A percentile compares a stretch with the other conserved stretches of the same genome.
phyloP scores from a whole-genome alignment of 30 jellyfish, hydroid and myxozoan species.

The Pseudorhiza aurosa region DNA sequence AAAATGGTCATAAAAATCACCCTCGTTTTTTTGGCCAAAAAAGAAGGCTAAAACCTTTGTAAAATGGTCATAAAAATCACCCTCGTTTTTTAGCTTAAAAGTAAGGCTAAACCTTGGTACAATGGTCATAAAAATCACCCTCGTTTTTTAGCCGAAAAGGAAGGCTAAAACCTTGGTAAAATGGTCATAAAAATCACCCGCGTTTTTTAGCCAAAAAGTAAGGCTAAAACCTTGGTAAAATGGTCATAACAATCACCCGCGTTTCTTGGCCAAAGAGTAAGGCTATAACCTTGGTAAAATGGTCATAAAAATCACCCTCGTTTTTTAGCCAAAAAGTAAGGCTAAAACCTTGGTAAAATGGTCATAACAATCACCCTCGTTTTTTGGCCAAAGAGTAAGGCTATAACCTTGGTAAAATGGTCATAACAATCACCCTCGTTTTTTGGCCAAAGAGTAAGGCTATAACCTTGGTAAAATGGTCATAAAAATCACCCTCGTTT shows the following conservation, averaged over 20 bases:
- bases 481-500: too few species aligned
- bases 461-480: background rate
- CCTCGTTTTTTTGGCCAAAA: background rate
- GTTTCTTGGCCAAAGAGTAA: background rate
- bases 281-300: background rate
- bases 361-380: too few species aligned
- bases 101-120: background rate
- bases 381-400: background rate
- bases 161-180: background rate
- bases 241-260: background rate
- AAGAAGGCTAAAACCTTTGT: background rate
- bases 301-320: background rate
- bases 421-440: background rate
- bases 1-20: too few species aligned
- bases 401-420: background rate
- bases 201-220: background rate
- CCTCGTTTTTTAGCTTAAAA: background rate
- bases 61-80: background rate
- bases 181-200: background rate
- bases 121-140: background rate
- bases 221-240: background rate
- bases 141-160: background rate
- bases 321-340: background rate
- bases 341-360: background rate
- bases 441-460: background rate